Conservation (phyloP, 2,797 vertebrate species). For the Eutrigla gurnardus region DNA sequence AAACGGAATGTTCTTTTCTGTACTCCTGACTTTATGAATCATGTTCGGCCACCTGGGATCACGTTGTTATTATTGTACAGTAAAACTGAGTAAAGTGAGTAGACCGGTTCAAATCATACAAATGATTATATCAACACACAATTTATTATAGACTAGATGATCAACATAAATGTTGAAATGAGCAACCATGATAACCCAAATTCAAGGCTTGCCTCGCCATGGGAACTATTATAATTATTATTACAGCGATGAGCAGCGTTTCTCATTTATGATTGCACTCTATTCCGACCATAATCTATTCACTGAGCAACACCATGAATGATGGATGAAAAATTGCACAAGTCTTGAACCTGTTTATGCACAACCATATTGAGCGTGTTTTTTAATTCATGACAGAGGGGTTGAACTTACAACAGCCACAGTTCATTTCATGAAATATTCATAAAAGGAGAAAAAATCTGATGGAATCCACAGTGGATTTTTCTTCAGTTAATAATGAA, state of each 20-base stretch:
- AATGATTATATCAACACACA: background rate
- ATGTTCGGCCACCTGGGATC: too few species aligned
- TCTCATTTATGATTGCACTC: background rate
- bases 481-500: constrained; percentile 14
- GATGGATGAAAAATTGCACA: background rate
- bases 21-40: too few species aligned
- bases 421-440: constrained; percentile 24
- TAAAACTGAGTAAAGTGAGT: background rate
- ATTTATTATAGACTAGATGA: background rate
- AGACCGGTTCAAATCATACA: background rate
- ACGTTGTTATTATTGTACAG: too few species aligned
- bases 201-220: background rate
- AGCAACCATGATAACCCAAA: background rate
- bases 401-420: constrained; percentile 13
- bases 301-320: background rate
- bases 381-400: constrained; percentile 26
- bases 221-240: background rate
- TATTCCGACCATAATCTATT: background rate
- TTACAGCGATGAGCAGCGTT: background rate
- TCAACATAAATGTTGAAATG: background rate
- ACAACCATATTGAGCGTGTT: background rate
- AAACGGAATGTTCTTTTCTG: too few species aligned
- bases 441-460: background rate
- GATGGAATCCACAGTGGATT: constrained; percentile 12
- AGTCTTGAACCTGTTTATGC: background rate